A percentile compares a stretch with the other conserved stretches of the same genome.
phyloP scores from a whole-genome alignment of 2,888 invertebrate species.

The Gortyna flavago region DNA sequence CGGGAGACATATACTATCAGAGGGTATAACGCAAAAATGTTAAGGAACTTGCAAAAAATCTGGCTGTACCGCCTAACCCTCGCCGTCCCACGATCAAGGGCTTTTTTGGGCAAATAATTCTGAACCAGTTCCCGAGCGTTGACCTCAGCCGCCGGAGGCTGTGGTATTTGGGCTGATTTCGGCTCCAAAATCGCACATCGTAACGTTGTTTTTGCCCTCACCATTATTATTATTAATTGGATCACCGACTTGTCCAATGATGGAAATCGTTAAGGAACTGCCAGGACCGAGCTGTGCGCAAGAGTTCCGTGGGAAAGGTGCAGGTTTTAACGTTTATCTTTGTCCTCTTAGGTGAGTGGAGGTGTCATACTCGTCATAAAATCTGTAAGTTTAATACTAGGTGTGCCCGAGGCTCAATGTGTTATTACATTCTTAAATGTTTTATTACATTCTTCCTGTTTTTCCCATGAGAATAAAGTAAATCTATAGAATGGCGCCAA shows the following conservation, averaged over 20 bases:
- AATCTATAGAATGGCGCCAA: neutral
- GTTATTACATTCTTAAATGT: neutral
- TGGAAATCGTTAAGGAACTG: constrained; percentile 79
- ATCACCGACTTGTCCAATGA: constrained; percentile 81
- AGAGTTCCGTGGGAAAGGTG: constrained; percentile 70
- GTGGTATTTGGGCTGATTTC: constrained; percentile 86
- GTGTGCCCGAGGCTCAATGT: neutral
- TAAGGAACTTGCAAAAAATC: constrained; percentile 72
- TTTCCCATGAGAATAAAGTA: constrained; percentile 7
- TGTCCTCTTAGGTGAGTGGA: neutral
- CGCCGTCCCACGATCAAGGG: constrained; percentile 75
- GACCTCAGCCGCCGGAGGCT: constrained; percentile 79
- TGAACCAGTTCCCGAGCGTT: constrained; percentile 83
- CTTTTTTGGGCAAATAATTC: constrained; percentile 86
- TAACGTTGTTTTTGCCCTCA: constrained; percentile 84
- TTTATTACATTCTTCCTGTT: constrained; percentile 10
- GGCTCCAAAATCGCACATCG: constrained; percentile 86
- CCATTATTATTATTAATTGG: constrained; percentile 89
- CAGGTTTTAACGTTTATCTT: constrained; percentile 4
- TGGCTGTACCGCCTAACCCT: constrained; percentile 70
- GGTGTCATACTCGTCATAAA: constrained; percentile 17
- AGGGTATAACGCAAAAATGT: constrained; percentile 69
- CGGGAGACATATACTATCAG: constrained; percentile 53
- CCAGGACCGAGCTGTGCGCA: constrained; percentile 66
- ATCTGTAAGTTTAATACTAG: constrained; percentile 24